These are phyloP conservation scores for Sinotaia quadrata DNA, from an alignment of 2,888 invertebrate genomes.

Conservation along the genomic window DNA sequence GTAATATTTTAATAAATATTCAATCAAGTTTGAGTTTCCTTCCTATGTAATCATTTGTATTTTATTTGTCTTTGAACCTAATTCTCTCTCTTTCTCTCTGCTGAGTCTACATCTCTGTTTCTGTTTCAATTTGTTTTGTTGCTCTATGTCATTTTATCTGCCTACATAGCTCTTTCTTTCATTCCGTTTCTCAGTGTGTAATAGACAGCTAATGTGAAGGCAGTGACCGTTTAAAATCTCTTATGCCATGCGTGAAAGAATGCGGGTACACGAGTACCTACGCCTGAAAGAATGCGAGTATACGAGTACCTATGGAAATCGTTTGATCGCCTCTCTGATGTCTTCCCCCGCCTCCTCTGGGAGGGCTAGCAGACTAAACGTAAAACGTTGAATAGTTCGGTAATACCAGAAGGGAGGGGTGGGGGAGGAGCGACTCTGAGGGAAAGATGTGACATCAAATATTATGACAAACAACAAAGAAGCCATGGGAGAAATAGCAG, in stretches of 20 bases:
- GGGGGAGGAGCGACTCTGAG: background rate
- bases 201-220: no score
- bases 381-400: background rate
- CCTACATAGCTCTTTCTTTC: background rate
- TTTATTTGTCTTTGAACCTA: background rate
- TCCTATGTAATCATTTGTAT: background rate
- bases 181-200: background rate
- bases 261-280: background rate
- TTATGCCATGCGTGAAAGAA: background rate
- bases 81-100: background rate
- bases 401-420: background rate
- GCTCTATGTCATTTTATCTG: background rate
- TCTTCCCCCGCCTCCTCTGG: background rate
- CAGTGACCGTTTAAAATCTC: no score
- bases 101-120: background rate
- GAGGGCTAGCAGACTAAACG: background rate
- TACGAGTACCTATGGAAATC: background rate
- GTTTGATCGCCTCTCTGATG: background rate
- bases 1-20: background rate
- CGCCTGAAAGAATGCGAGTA: conserved; percentile 9
- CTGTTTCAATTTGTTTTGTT: background rate
- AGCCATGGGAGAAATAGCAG: background rate
- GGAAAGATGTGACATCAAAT: background rate
- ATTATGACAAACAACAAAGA: background rate
- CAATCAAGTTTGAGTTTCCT: background rate